Evolutionary conservation across 1,140 invertebrate genomes (phyloP), one percentile per base, ranked within the genome.

Genomic region (Limonius californicus): DNA sequence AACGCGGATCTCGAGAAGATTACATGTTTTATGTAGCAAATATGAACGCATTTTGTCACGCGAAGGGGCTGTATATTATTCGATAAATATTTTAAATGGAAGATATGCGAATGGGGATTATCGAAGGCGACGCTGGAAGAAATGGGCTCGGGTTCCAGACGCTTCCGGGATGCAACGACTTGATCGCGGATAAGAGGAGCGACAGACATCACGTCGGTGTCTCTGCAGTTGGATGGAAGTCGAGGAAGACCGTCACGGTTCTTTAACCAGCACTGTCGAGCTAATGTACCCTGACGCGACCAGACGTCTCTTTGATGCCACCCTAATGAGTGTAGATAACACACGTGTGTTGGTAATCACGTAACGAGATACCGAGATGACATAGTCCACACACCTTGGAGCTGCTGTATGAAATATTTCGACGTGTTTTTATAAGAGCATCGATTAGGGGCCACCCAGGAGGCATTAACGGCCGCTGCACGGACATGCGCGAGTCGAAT

Each of bases 361-460:
- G 27, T 21, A 3, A 19, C 2, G 20, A 50, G 16, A 50, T 50
- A 50, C 9, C 3, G 19, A 19, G 8, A 18, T 16, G 45, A 50
- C 45, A 18, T 7, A 8, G 45, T 6, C 19, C 12, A 27, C 54
- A 30, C 6, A 27, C 18, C 6, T 20, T 2, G 7, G 21, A 15
- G 21, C 6, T 32, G 20, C 54, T 23, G 12, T 55, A 55, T 55
- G 21, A 27, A 30, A 35, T 43, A 57, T 42, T 42, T 15, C 56
- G 27, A 39, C 56, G 12, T 57, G 56, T 57, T 57, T 57, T 57
- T 57, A 57, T 30, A 55, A 15, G 32, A 27, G 56, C 12, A 57
- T 57, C 56, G 56, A 57, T 57, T 43, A 43, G 56, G 23, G 39
- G 56, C 39, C 56, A 57, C 56, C 56, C 54, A 35, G 56, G 16